Conservation (phyloP, 2,113 vertebrate species). For the Psophia crepitans region DNA sequence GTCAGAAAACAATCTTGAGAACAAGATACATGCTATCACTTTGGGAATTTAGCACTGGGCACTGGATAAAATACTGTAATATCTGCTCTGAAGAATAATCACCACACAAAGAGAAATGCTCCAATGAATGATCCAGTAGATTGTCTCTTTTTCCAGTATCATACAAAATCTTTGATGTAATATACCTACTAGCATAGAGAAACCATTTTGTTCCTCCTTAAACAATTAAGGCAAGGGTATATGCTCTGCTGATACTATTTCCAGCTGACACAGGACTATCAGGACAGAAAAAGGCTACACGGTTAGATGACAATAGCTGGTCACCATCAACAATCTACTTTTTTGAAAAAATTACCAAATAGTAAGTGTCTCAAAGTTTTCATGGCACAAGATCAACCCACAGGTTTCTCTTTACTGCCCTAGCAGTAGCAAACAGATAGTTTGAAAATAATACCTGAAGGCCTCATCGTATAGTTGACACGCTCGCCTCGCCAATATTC, state of each 20-base stretch:
- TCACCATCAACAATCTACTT: not conserved
- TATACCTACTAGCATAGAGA: not conserved
- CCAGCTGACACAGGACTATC: not conserved
- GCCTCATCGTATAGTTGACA: conserved; percentile 14
- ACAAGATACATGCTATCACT: not conserved
- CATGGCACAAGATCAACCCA: not conserved
- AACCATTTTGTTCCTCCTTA: not conserved
- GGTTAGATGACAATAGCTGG: not conserved
- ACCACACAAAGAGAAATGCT: not conserved
- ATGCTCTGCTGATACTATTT: not conserved
- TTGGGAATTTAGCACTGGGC: not conserved
- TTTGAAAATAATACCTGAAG: conserved; percentile 64
- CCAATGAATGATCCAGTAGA: not conserved
- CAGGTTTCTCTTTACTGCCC: not conserved
- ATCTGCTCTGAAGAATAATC: not conserved
- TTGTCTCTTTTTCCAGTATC: not conserved
- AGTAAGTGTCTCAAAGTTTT: not conserved
- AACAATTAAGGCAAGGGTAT: not conserved
- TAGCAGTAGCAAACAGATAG: not conserved
- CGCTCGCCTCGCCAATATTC: conserved; percentile 79
- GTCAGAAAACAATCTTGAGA: not conserved
- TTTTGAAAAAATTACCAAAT: not conserved
- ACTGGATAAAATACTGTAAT: not conserved
- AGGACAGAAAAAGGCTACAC: not conserved
- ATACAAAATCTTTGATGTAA: not conserved